These are phyloP conservation scores for Orchestes rusci DNA, from an alignment of 2,888 invertebrate genomes.

Conservation along the genomic window DNA sequence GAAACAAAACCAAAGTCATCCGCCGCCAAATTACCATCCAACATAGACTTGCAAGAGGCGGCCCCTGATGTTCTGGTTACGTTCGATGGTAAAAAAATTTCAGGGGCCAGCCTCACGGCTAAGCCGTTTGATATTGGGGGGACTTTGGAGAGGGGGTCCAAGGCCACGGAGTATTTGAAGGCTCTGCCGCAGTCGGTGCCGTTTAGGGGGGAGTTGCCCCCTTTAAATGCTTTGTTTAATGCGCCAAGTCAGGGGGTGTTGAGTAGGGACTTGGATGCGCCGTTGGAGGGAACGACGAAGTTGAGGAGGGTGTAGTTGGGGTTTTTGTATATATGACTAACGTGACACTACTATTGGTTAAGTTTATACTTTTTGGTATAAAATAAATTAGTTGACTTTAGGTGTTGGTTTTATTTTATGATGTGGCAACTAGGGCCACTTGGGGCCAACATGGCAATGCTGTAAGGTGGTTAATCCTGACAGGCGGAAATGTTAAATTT, in stretches of 20 bases:
- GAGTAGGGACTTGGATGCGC: slow-evolving; percentile 38
- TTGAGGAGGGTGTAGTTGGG: not conserved
- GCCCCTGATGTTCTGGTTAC: slow-evolving; percentile 59
- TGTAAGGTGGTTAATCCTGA: no score
- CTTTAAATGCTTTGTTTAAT: slow-evolving; percentile 43
- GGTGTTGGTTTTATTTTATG: no score
- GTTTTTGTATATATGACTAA: no score
- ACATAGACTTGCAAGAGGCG: slow-evolving; percentile 42
- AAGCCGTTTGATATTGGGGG: slow-evolving; percentile 34
- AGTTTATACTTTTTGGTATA: no score
- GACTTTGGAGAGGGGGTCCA: slow-evolving; percentile 40
- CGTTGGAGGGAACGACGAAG: slow-evolving; percentile 22
- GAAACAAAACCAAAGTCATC: slow-evolving; percentile 29
- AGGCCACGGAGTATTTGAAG: slow-evolving; percentile 55
- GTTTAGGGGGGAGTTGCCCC: slow-evolving; percentile 67
- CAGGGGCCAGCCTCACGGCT: slow-evolving; percentile 55
- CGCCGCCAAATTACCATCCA: slow-evolving; percentile 35
- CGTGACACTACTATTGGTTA: no score
- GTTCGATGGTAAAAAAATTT: slow-evolving; percentile 69
- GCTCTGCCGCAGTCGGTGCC: slow-evolving; percentile 65
- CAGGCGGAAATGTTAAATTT: no score
- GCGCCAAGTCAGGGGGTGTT: slow-evolving; percentile 28
- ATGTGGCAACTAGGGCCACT: no score
- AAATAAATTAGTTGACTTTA: no score
- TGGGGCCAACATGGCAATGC: no score